A percentile compares a stretch with the other conserved stretches of the same genome.
These are phyloP conservation scores for Boleophthalmus pectinirostris DNA, from an alignment of 2,113 vertebrate genomes.

Conservation along the genomic window DNA sequence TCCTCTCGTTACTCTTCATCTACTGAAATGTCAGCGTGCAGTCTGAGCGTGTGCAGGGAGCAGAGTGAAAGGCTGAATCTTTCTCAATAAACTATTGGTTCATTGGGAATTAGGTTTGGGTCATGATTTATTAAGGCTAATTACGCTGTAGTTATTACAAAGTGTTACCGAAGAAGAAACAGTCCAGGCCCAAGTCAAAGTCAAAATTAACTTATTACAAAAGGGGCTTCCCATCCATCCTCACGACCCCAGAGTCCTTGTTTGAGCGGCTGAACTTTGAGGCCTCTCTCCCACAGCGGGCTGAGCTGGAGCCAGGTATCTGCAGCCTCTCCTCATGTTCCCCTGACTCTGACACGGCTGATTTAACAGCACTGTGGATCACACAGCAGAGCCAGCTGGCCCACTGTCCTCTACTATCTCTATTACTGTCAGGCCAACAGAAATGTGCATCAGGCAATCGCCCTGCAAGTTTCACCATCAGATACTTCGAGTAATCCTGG, in stretches of 20 bases:
- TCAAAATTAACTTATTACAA: no score
- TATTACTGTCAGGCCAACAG: constrained; percentile 66
- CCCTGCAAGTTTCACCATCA: constrained; percentile 37
- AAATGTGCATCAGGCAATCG: constrained; percentile 47
- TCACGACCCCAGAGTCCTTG: constrained; percentile 28
- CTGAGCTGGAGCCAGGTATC: constrained; percentile 61
- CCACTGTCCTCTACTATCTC: constrained; percentile 63
- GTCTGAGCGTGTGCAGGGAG: no score
- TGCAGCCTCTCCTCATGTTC: constrained; percentile 52
- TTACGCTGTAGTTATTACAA: no score
- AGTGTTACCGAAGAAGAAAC: no score
- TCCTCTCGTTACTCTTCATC: no score
- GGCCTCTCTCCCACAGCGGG: constrained; percentile 44
- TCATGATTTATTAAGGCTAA: no score
- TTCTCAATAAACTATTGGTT: no score
- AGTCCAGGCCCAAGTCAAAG: no score
- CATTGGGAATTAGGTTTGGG: no score
- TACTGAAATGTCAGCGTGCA: no score
- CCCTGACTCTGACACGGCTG: constrained; percentile 61
- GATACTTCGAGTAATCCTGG: not conserved
- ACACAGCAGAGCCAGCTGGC: constrained; percentile 53
- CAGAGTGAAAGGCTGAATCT: no score
- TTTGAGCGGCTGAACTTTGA: constrained; percentile 22
- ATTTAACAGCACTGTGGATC: constrained; percentile 63
- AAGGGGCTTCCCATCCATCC: constrained; percentile 31